Percentiles rank a stretch among this genome's conserved stretches.
These are phyloP conservation scores for Myotis brandtii DNA, from an alignment of 2,113 vertebrate species.

Conservation along the genomic window DNA sequence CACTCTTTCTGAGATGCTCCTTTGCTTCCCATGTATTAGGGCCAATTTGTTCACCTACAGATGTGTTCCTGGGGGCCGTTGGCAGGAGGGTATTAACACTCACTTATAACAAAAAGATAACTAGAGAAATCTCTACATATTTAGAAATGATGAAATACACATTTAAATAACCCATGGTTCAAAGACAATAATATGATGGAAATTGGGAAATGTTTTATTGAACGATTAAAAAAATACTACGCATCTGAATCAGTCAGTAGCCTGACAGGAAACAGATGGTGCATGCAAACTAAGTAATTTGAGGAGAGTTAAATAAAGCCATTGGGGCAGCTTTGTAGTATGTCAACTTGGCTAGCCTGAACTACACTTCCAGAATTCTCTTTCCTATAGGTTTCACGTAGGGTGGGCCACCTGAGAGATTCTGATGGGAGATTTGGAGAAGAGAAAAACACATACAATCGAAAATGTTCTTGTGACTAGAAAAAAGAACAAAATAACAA, in stretches of 20 bases:
- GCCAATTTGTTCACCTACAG: not conserved
- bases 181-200: not conserved
- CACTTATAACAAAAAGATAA: not conserved
- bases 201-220: not conserved
- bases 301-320: not conserved
- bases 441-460: not conserved
- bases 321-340: not conserved
- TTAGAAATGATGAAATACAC: conserved; percentile 6
- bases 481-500: conserved; percentile 13
- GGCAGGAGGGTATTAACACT: not conserved
- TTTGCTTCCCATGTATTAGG: not conserved
- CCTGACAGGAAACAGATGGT: not conserved
- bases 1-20: not conserved
- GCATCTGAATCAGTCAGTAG: not conserved
- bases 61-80: not conserved
- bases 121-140: not conserved
- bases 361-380: conserved; percentile 7
- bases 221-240: not conserved
- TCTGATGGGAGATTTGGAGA: not conserved
- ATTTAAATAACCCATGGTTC: not conserved
- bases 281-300: not conserved
- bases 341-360: not conserved
- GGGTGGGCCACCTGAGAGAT: not conserved
- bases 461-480: not conserved
- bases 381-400: not conserved